Percentiles rank a stretch among this genome's conserved stretches.
These are phyloP conservation scores for Halesus radiatus DNA, from an alignment of 1,140 invertebrate species.

Conservation along the genomic window DNA sequence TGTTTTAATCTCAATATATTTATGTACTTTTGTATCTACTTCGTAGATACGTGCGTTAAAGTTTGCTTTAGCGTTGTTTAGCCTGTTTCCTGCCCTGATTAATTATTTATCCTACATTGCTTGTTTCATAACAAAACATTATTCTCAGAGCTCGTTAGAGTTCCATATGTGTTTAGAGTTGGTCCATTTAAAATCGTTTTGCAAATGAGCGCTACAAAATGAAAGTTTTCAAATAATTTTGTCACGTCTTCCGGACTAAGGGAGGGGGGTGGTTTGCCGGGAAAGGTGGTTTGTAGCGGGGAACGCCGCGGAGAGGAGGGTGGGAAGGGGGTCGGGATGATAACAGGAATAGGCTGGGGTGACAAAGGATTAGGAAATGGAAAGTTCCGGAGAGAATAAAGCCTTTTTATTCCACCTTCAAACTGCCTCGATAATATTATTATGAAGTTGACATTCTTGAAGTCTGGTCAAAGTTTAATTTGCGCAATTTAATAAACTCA, in stretches of 20 bases:
- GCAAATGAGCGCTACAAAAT: conserved; percentile 3
- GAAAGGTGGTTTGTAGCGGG: neutral
- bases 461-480: conserved; percentile 13
- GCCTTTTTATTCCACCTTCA: neutral
- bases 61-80: too few species aligned
- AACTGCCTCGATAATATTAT: neutral
- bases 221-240: neutral
- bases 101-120: too few species aligned
- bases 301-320: neutral
- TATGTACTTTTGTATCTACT: too few species aligned
- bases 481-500: neutral
- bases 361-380: conserved; percentile 10
- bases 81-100: too few species aligned
- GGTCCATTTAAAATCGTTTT: conserved; percentile 28
- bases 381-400: neutral
- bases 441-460: neutral
- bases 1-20: too few species aligned
- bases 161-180: neutral
- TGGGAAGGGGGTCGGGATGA: neutral
- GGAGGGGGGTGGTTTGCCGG: neutral
- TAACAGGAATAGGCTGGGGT: neutral
- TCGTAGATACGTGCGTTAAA: too few species aligned
- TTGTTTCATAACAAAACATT: too few species aligned
- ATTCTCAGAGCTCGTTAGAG: too few species aligned
- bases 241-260: neutral